phyloP scores from a whole-genome alignment of 2,888 invertebrate species.

The Pelosia muscerda region DNA sequence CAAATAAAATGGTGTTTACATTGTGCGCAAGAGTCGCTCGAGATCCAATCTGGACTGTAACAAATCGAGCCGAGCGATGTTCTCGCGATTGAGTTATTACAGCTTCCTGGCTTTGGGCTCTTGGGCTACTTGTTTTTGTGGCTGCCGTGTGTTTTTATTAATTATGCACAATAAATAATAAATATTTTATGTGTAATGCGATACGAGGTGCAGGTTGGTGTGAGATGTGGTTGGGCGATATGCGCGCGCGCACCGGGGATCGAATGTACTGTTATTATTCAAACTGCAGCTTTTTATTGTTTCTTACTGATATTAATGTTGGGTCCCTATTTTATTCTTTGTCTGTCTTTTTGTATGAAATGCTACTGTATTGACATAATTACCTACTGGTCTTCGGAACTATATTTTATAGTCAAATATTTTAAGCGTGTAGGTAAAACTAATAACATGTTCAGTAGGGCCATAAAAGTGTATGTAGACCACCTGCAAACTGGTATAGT shows the following conservation, averaged over 20 bases:
- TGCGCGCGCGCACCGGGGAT: slow-evolving; percentile 62
- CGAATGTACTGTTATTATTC: slow-evolving; percentile 79
- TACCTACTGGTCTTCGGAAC: slow-evolving; percentile 42
- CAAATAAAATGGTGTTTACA: slow-evolving; percentile 67
- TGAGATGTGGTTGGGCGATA: slow-evolving; percentile 78
- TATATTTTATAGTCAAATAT: not conserved
- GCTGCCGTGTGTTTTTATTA: slow-evolving; percentile 85
- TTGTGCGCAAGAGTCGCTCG: slow-evolving; percentile 61
- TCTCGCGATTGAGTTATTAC: slow-evolving; percentile 86
- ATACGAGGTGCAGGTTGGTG: slow-evolving; percentile 72
- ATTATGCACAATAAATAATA: slow-evolving; percentile 85
- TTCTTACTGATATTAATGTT: slow-evolving; percentile 72
- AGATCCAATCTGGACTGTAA: slow-evolving; percentile 85
- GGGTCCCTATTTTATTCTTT: slow-evolving; percentile 55
- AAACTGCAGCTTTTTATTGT: slow-evolving; percentile 78
- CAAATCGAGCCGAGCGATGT: slow-evolving; percentile 80
- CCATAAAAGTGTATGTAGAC: too few species aligned
- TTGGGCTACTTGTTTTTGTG: slow-evolving; percentile 85
- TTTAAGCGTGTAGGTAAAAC: not conserved
- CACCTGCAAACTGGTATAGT: too few species aligned
- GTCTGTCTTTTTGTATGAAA: slow-evolving; percentile 46
- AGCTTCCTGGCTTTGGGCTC: slow-evolving; percentile 72
- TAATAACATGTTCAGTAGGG: not conserved
- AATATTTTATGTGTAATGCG: slow-evolving; percentile 86
- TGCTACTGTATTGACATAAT: slow-evolving; percentile 68